These are phyloP conservation scores for Lates calcarifer DNA, from an alignment of 2,113 vertebrate genomes.

Conservation along the genomic window DNA sequence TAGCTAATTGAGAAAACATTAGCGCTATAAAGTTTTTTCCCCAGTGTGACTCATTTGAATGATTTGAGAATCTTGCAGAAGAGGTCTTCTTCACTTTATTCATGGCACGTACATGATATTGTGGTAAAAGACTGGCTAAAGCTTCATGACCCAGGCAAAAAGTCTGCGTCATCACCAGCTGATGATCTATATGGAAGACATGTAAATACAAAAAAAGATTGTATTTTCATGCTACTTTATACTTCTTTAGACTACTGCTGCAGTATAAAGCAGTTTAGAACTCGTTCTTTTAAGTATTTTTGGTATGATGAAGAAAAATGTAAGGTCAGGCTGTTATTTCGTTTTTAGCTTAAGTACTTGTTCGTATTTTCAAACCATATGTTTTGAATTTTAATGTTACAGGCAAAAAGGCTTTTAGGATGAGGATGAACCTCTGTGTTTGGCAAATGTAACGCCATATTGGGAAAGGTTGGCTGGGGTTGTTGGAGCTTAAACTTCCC, in stretches of 20 bases:
- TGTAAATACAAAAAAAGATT: neutral
- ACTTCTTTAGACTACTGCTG: no score
- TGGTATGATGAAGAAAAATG: neutral
- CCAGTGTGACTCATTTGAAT: neutral
- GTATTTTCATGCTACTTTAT: neutral
- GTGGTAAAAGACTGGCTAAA: neutral
- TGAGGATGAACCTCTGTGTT: neutral
- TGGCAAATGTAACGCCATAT: neutral
- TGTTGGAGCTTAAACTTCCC: neutral
- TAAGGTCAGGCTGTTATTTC: neutral
- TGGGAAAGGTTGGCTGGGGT: neutral
- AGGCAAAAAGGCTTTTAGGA: slow-evolving; percentile 3
- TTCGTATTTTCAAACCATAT: neutral
- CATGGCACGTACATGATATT: neutral
- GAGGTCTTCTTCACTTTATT: neutral
- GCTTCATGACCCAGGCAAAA: neutral
- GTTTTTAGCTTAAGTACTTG: neutral
- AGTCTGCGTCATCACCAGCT: neutral
- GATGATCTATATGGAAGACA: neutral
- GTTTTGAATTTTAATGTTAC: neutral
- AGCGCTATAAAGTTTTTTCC: neutral
- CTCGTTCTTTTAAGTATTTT: neutral
- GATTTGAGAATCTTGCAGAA: neutral
- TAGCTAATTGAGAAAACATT: neutral
- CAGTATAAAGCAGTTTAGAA: neutral